phyloP scores from a whole-genome alignment of 2,113 vertebrate genomes.

The Herpetotheres cachinnans region DNA sequence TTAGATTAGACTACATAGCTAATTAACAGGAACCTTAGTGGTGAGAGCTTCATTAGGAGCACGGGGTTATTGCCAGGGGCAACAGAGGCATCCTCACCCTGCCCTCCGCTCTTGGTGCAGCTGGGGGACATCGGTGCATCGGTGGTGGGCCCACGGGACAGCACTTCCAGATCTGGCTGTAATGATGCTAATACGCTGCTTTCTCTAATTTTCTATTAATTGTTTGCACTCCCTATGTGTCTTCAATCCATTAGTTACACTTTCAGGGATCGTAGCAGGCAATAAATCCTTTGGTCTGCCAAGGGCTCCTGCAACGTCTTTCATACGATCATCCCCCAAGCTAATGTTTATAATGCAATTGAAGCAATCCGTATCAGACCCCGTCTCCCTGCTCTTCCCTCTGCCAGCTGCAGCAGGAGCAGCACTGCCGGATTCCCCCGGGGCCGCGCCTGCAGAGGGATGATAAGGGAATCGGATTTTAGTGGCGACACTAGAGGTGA shows the following conservation, averaged over 20 bases:
- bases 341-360: constrained; percentile 75
- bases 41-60: neutral
- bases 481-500: constrained; percentile 2
- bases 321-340: constrained; percentile 46
- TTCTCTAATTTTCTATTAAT: constrained; percentile 54
- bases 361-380: constrained; percentile 61
- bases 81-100: neutral
- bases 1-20: neutral
- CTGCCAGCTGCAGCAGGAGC: constrained; percentile 49
- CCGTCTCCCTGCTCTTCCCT: neutral
- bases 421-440: constrained; percentile 27
- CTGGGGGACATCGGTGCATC: neutral
- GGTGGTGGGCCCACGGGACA: neutral
- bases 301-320: constrained; percentile 48
- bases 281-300: constrained; percentile 68
- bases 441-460: constrained; percentile 75
- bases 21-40: neutral
- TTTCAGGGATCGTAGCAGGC: constrained; percentile 47
- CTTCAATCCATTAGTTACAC: constrained; percentile 30
- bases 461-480: constrained; percentile 79
- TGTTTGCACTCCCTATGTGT: neutral
- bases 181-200: constrained; percentile 45
- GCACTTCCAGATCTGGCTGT: constrained; percentile 47
- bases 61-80: neutral
- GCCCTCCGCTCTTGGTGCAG: neutral